A percentile compares a stretch with the other conserved stretches of the same genome.
Evolutionary conservation across 2,797 vertebrate genomes (phyloP).

Genomic region (Decapterus maruadsi): DNA sequence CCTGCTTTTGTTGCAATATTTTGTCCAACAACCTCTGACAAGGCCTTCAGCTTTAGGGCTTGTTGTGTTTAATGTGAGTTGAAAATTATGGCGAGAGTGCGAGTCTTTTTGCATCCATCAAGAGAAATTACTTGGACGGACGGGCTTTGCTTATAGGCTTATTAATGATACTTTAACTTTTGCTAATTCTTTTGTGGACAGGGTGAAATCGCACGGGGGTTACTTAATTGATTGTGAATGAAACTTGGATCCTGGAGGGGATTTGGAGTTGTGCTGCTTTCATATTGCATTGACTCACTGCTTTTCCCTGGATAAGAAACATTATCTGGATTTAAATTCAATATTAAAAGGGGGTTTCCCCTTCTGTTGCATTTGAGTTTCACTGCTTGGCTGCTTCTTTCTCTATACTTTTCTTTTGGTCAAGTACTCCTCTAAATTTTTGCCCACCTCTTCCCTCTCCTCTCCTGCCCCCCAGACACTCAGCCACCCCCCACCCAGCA

Average conservation of each 20-base stretch:
- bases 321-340: not conserved
- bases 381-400: not conserved
- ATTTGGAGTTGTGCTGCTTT: not conserved
- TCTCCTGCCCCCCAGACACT: conserved; percentile 7
- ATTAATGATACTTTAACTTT: not conserved
- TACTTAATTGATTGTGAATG: not conserved
- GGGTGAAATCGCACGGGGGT: not conserved
- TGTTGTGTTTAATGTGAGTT: not conserved
- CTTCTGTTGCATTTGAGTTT: not conserved
- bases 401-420: conserved; percentile 14
- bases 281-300: not conserved
- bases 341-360: not conserved
- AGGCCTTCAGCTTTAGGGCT: not conserved
- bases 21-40: not conserved
- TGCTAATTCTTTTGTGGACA: not conserved
- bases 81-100: not conserved
- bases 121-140: conserved; percentile 4
- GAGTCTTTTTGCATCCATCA: not conserved
- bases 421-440: not conserved
- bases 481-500: not conserved
- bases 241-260: not conserved
- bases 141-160: not conserved
- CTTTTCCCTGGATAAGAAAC: not conserved
- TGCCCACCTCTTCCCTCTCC: conserved; percentile 8
- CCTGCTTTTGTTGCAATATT: not conserved